phyloP scores from a whole-genome alignment of 2,797 vertebrate species.

The Sebastes aleutianus region DNA sequence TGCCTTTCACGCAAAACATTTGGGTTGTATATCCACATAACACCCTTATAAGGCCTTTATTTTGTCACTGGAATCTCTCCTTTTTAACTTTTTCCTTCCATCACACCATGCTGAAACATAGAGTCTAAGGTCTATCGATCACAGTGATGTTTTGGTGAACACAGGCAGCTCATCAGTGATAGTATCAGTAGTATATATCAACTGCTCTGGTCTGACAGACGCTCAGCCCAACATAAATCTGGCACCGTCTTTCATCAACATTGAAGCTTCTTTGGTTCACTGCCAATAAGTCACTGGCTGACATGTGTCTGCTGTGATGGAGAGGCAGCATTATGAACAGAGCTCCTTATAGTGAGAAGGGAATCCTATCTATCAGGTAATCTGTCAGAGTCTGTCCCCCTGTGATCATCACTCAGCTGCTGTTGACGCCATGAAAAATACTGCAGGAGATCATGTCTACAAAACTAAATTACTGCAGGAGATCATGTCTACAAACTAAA shows the following conservation, averaged over 20 bases:
- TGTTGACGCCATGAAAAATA: slow-evolving; percentile 7
- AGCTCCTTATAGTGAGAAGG: slow-evolving; percentile 31
- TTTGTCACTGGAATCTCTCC: background rate
- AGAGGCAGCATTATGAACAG: slow-evolving; percentile 54
- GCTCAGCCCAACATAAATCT: slow-evolving; percentile 28
- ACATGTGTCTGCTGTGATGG: slow-evolving; percentile 61
- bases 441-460: slow-evolving; percentile 11
- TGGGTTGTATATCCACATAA: background rate
- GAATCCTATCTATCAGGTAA: slow-evolving; percentile 40
- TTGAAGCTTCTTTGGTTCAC: slow-evolving; percentile 33
- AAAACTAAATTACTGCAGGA: background rate
- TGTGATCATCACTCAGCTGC: slow-evolving; percentile 44
- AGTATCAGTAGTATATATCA: slow-evolving; percentile 22
- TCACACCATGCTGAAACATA: background rate
- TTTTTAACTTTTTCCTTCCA: background rate
- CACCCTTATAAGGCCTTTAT: background rate
- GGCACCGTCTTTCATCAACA: slow-evolving; percentile 31
- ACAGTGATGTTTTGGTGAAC: background rate
- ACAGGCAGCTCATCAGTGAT: slow-evolving; percentile 11
- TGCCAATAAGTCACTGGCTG: slow-evolving; percentile 54
- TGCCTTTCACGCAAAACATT: too few species aligned
- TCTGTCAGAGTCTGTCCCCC: slow-evolving; percentile 33
- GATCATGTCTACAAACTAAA: background rate
- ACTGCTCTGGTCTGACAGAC: slow-evolving; percentile 19
- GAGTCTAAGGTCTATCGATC: background rate